A percentile compares a stretch with the other conserved stretches of the same genome.
These are phyloP conservation scores for Amphipoea oculea DNA, from an alignment of 2,888 invertebrate genomes.

Conservation along the genomic window DNA sequence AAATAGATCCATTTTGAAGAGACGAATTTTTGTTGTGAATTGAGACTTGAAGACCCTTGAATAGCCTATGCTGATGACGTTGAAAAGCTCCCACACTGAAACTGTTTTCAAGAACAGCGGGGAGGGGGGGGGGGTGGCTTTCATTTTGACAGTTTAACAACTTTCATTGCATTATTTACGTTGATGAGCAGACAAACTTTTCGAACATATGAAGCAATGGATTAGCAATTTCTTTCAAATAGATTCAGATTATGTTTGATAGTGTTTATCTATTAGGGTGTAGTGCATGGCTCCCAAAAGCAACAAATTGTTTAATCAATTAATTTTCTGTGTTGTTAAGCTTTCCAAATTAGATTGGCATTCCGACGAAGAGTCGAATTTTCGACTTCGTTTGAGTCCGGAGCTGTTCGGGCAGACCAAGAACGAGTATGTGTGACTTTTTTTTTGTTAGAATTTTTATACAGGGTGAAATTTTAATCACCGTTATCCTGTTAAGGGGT, in stretches of 20 bases:
- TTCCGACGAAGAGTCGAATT: not conserved
- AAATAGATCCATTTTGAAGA: constrained; percentile 10
- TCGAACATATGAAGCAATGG: not conserved
- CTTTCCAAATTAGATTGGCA: not conserved
- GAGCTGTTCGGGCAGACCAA: not conserved
- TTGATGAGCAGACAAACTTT: too few species aligned
- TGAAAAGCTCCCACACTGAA: not conserved
- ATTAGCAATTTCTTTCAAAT: not conserved
- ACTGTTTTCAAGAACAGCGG: not conserved
- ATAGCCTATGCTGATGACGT: not conserved
- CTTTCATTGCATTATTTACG: too few species aligned
- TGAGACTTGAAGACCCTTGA: not conserved
- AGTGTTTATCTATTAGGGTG: too few species aligned
- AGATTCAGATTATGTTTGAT: too few species aligned
- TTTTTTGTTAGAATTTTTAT: too few species aligned
- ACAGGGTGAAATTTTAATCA: too few species aligned
- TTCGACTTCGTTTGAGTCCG: not conserved
- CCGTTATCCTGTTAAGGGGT: too few species aligned
- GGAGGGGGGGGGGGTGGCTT: too few species aligned
- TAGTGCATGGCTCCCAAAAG: too few species aligned
- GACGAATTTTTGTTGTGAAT: not conserved
- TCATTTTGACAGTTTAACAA: too few species aligned
- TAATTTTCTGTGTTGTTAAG: not conserved
- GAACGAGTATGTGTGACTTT: not conserved
- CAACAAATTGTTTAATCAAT: not conserved